Base-by-base conservation (phyloP, 2,113 vertebrate species). In the Origma solitaria region DNA sequence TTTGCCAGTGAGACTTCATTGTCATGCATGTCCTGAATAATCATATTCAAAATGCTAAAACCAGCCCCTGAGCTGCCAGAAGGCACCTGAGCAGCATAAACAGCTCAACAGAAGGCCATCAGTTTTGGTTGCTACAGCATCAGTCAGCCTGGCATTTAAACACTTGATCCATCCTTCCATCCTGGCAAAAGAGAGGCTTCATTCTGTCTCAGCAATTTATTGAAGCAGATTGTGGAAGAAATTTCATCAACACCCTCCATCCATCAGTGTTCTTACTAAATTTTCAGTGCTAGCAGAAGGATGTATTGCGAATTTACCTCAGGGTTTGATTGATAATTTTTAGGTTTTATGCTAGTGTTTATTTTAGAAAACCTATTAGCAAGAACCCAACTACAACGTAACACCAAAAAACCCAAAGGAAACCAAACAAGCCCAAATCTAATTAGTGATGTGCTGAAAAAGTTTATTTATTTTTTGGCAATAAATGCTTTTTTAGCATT, bases 401-500 rank as follows among this genome's bases (percentile, higher is more conserved):
- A 47, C 13, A 50, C 5, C 25, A 53, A 47, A 78, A 65, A 40
- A 3, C 1, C 2, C 4, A 21, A 50, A 69, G 7, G 5, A 78
- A 89, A 68, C 5, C 35, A 87, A 76, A 4, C 12, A 61, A 83
- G 18, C 15, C 38, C 51, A 94, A 92, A 86, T 51, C 44, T 35
- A 75, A 35, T 45, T 49, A 88, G 33, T 14, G 42, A 18, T 22
- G 37, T 18, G n/a, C 12, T 73, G 45, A 82, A 68, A 16, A 49
- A 54, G 31, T 69, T 81, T 47, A 78, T 91, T 97, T 96, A 60
- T 86, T 92, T 94, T 47, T 75, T 85, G 11, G 82, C 85, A 77
- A 84, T 24, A 95, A 56, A 82, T 65, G n/a, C 51, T 53, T 95
- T 61, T 80, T 95, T 22, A 93, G 68, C 68, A 78, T 42, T 38